Percentiles rank a stretch among this genome's conserved stretches.
phyloP scores from a whole-genome alignment of 2,888 invertebrate genomes.

The Dione vanillae region DNA sequence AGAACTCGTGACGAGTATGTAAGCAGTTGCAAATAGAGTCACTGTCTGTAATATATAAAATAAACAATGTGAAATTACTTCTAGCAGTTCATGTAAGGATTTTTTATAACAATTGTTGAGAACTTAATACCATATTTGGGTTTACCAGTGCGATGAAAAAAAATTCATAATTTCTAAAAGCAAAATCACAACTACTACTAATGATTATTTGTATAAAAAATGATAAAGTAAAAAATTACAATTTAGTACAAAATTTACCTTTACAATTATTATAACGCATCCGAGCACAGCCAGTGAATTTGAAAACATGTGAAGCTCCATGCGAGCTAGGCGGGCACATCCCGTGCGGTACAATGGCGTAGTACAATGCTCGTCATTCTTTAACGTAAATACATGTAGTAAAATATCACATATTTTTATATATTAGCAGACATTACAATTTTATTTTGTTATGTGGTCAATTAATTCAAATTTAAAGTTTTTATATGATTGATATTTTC shows the following conservation, averaged over 20 bases:
- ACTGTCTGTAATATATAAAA: slow-evolving; percentile 57
- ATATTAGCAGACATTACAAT: no score
- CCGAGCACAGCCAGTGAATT: slow-evolving; percentile 65
- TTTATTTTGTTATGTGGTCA: no score
- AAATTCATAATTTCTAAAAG: no score
- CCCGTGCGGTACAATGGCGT: slow-evolving; percentile 59
- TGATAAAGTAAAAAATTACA: neutral
- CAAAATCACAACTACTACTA: no score
- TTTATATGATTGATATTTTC: neutral
- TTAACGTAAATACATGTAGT: neutral
- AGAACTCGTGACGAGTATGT: slow-evolving; percentile 61
- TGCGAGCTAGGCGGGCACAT: slow-evolving; percentile 65
- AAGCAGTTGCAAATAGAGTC: slow-evolving; percentile 68
- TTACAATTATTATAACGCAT: slow-evolving; percentile 64
- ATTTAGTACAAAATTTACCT: slow-evolving; percentile 54
- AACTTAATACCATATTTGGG: no score
- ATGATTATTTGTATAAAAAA: neutral
- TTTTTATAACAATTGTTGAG: no score
- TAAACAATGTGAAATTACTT: neutral
- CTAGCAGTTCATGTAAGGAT: no score
- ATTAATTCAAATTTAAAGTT: neutral
- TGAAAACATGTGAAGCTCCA: slow-evolving; percentile 64
- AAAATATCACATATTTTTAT: no score
- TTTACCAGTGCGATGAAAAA: no score
- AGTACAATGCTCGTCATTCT: slow-evolving; percentile 60